Evolutionary conservation across 2,113 vertebrate genomes (phyloP).

Genomic region (Saiga tatarica): DNA sequence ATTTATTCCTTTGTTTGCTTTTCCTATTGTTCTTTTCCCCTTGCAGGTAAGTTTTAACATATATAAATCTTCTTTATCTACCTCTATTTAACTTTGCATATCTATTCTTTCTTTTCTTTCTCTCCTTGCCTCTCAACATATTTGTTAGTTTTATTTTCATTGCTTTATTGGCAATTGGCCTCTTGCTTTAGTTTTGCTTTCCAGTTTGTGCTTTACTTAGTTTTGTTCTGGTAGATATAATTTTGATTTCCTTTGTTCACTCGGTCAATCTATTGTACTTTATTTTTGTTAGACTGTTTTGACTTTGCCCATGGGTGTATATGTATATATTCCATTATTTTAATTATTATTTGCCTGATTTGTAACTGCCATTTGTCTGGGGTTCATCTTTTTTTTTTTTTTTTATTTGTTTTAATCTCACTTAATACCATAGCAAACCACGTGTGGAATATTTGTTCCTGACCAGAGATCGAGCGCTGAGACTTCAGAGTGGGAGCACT

Average conservation of each 20-base stretch:
- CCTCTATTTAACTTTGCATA: neutral
- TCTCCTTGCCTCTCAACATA: neutral
- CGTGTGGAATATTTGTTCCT: neutral
- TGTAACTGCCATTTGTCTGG: neutral
- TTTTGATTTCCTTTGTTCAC: neutral
- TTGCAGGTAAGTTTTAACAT: neutral
- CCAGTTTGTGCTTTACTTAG: neutral
- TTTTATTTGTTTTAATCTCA: neutral
- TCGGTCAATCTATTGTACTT: neutral
- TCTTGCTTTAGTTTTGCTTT: neutral
- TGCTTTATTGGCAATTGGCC: neutral
- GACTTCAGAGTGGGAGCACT: neutral
- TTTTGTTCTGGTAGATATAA: neutral
- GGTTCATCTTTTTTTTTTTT: neutral
- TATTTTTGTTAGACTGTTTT: neutral
- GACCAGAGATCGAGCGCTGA: rapidly evolving
- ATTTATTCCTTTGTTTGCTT: neutral
- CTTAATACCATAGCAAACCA: neutral
- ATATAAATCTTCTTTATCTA: neutral
- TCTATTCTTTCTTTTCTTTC: neutral
- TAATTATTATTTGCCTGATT: neutral
- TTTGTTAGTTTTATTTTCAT: neutral
- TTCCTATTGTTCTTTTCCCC: neutral
- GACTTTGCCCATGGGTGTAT: neutral
- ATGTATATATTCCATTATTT: neutral